These are phyloP conservation scores for Oenanthe melanoleuca DNA, from an alignment of 2,113 vertebrate genomes.

Conservation along the genomic window DNA sequence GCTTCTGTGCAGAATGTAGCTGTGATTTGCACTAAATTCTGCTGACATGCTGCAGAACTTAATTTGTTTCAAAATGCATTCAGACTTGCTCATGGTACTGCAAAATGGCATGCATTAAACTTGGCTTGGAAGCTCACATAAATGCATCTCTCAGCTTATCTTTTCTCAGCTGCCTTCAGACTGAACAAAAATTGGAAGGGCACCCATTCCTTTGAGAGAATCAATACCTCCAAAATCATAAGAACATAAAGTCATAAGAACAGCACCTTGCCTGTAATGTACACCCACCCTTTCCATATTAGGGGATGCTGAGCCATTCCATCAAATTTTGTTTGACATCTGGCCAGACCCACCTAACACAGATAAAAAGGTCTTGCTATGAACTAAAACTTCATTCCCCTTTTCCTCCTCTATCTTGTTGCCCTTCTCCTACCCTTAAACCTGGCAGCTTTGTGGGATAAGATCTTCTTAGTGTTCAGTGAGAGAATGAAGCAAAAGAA, in stretches of 20 bases:
- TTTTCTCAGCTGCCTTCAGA: not conserved
- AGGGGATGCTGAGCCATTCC: not conserved
- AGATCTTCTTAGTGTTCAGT: not conserved
- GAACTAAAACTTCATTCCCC: not conserved
- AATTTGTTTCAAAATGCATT: not conserved
- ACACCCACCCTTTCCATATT: not conserved
- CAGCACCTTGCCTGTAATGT: not conserved
- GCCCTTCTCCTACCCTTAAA: not conserved
- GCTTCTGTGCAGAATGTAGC: not conserved
- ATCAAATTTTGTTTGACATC: not conserved
- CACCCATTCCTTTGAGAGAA: not conserved
- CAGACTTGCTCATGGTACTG: not conserved
- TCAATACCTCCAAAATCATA: not conserved
- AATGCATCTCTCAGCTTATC: fast-evolving
- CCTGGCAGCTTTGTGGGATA: not conserved
- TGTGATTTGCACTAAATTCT: not conserved
- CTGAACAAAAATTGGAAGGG: not conserved
- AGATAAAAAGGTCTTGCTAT: not conserved
- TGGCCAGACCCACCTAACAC: not conserved
- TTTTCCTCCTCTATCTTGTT: not conserved
- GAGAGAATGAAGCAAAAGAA: not conserved
- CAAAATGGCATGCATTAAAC: not conserved
- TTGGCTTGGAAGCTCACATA: not conserved
- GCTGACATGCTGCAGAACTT: not conserved
- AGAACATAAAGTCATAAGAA: not conserved